Evolutionary conservation across 1,140 invertebrate species (phyloP), one percentile per base, ranked within the genome.

Genomic region (Eufriesea mexicana): DNA sequence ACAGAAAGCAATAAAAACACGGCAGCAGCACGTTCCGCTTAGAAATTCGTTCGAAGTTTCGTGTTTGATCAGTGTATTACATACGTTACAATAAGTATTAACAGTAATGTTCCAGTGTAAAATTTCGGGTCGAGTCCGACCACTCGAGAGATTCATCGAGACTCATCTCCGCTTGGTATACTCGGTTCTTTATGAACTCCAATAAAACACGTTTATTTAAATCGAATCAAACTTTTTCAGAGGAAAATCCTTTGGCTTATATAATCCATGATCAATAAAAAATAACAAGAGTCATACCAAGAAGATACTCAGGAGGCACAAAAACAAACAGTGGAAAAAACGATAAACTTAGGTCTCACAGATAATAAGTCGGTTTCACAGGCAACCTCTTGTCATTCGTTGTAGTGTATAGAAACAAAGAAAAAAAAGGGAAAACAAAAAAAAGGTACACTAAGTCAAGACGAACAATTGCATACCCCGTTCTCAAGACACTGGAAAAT

Each of bases 11-110:
- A 45, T 76, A 25, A 67, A 51, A 76, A 71, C 20, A 47, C 51
- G 49, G 42, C 45, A 81, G 25, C 35, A 64, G 57, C 42, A 57
- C 62, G 49, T 75, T 66, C 14, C 12, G 25, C 28, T 47, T 28
- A 66, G 12, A 20, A 12, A 5, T 47, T 74, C 42, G 35, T 25
- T 80, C 5, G 42, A 54, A 45, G 16, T 42, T 64, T 76, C 55
- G n/a, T 20, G 42, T 23, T 16, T 18, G 51, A 57, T 57, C 62
- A 59, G 25, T 59, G 61, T 83, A 76, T 78, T 86, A 87, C 42
- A 8, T 6, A 16, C 42, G 18, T 83, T 71, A 80, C 67, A 16
- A 8, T 57, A 8, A 45, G 16, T 72, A 79, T 79, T 72, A 79
- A 45, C 61, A 66, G n/a, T n/a, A 10, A 76, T 66, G 35, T 75